Percentiles rank a stretch among this genome's conserved stretches.
phyloP scores from a whole-genome alignment of 2,113 vertebrate genomes.

The Arothron firmamentum region DNA sequence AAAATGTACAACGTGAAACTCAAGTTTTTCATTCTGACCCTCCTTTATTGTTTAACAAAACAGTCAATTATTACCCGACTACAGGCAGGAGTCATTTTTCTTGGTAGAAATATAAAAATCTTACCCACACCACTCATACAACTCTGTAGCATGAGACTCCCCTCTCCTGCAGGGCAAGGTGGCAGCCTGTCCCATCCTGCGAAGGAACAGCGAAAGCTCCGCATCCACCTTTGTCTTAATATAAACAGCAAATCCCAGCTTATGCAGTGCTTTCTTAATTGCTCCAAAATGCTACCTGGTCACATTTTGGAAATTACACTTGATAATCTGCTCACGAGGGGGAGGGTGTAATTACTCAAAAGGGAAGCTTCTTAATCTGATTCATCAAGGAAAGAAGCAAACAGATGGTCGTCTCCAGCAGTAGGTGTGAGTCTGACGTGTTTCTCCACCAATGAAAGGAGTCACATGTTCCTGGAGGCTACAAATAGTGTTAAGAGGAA shows the following conservation, averaged over 20 bases:
- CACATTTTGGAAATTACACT: conserved; percentile 69
- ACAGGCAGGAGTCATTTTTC: neutral
- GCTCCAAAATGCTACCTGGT: conserved; percentile 48
- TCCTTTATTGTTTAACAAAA: neutral
- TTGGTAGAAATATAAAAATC: neutral
- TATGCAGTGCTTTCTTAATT: conserved; percentile 66
- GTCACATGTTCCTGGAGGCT: too few relatives aligned
- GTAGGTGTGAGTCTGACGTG: too few relatives aligned
- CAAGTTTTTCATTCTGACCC: too few relatives aligned
- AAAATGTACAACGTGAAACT: neutral
- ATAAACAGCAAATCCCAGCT: conserved; percentile 58
- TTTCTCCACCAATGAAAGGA: too few relatives aligned
- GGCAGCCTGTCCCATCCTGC: conserved; percentile 70
- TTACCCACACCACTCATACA: conserved; percentile 73
- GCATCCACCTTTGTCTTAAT: conserved; percentile 52
- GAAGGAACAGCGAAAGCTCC: conserved; percentile 8
- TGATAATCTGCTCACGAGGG: conserved; percentile 60
- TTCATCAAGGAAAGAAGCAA: neutral
- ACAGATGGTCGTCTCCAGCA: too few relatives aligned
- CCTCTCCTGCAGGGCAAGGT: conserved; percentile 53
- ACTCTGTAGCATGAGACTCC: conserved; percentile 64
- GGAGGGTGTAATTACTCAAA: conserved; percentile 60
- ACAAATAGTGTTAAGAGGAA: too few relatives aligned
- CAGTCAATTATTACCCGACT: neutral
- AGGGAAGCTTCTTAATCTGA: neutral